Evolutionary conservation across 2,113 vertebrate species (phyloP).

Genomic region (Vicugna pacos): DNA sequence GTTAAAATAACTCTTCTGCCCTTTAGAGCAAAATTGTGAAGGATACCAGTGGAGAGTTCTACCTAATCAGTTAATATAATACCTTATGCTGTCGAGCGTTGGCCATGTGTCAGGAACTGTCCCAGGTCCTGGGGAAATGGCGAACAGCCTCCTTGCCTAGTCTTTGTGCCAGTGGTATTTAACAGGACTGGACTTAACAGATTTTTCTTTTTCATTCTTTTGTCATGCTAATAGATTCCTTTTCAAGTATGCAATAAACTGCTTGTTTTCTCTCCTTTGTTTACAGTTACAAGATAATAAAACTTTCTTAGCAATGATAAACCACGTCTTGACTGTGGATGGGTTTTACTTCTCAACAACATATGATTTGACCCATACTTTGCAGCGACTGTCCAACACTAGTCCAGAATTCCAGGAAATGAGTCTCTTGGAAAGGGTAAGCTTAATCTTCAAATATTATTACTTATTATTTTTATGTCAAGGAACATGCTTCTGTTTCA

Average conservation of each 20-base stretch:
- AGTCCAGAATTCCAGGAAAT: slow-evolving; percentile 99
- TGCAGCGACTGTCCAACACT: slow-evolving; percentile 96
- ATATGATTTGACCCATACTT: slow-evolving; percentile 95
- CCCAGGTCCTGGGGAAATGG: background rate
- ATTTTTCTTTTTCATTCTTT: background rate
- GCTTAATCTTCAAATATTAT: slow-evolving; percentile 45
- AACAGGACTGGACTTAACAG: background rate
- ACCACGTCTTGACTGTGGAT: slow-evolving; percentile 92
- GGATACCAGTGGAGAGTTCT: background rate
- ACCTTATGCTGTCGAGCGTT: rapidly evolving
- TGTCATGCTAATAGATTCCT: background rate
- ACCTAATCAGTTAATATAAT: rapidly evolving
- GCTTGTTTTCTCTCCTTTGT: slow-evolving; percentile 20
- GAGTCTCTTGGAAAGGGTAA: slow-evolving; percentile 97
- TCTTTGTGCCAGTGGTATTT: background rate
- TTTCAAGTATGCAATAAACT: background rate
- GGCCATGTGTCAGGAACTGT: background rate
- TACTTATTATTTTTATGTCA: background rate
- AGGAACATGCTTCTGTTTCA: background rate
- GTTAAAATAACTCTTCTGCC: background rate
- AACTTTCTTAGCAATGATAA: slow-evolving; percentile 96
- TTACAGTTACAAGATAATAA: slow-evolving; percentile 97
- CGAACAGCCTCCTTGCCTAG: no score
- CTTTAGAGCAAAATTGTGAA: background rate
- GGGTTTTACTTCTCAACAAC: slow-evolving; percentile 96